These are phyloP conservation scores for Cladorhizidae sp. DNA, from an alignment of 37 sponge, comb jelly and placozoan species.

Conservation along the genomic window DNA sequence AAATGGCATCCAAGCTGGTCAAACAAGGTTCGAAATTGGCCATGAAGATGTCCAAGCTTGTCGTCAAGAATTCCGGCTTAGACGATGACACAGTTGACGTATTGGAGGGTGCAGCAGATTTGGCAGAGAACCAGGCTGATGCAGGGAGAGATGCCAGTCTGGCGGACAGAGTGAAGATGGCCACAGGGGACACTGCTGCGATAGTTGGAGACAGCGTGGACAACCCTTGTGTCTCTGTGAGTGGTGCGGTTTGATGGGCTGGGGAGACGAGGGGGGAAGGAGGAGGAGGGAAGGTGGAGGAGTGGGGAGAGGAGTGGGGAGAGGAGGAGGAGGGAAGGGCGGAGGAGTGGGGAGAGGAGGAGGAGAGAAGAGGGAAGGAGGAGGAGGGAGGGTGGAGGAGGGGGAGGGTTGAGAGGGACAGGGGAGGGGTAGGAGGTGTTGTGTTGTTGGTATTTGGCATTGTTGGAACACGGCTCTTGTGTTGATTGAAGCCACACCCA, in stretches of 20 bases:
- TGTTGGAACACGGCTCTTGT: too few relatives aligned
- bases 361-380: too few relatives aligned
- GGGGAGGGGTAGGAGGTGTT: too few relatives aligned
- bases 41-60: slow-evolving; percentile 10
- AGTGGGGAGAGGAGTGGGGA: too few relatives aligned
- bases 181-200: slow-evolving; percentile 49
- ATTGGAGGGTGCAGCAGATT: slow-evolving; percentile 30
- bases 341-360: too few relatives aligned
- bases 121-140: slow-evolving; percentile 61
- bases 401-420: too few relatives aligned
- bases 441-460: too few relatives aligned
- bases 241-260: neutral
- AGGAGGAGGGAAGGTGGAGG: too few relatives aligned
- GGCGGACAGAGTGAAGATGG: slow-evolving; percentile 67
- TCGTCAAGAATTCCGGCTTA: slow-evolving; percentile 16
- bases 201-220: slow-evolving; percentile 63
- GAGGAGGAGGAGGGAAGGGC: too few relatives aligned
- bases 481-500: too few relatives aligned
- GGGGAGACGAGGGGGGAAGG: too few relatives aligned
- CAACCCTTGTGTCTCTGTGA: slow-evolving; percentile 47
- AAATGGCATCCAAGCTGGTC: slow-evolving; percentile 38
- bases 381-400: too few relatives aligned
- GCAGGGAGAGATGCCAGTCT: slow-evolving; percentile 55
- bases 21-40: slow-evolving; percentile 38
- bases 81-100: slow-evolving; percentile 26